Percentiles rank a stretch among this genome's conserved stretches.
Conservation (phyloP, 2,888 invertebrate species). For the Pandemis heparana region DNA sequence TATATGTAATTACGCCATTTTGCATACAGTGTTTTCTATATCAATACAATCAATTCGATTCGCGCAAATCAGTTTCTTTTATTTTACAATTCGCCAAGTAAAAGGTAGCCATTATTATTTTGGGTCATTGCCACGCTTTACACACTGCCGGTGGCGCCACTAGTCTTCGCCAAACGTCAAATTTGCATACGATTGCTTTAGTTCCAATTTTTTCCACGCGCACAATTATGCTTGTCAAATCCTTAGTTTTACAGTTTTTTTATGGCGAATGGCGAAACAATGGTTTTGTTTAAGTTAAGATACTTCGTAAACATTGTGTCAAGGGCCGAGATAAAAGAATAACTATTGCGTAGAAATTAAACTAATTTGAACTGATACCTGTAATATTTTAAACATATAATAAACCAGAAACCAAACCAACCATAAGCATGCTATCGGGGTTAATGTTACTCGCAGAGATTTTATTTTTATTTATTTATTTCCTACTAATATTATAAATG, state of each 20-base stretch:
- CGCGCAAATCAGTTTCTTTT: conserved; percentile 8
- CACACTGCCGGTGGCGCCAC: not conserved
- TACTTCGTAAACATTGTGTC: not conserved
- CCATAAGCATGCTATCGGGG: too few relatives aligned
- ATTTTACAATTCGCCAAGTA: conserved; percentile 4
- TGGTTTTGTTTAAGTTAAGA: conserved; percentile 2
- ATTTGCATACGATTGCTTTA: conserved; percentile 3
- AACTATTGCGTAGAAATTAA: not conserved
- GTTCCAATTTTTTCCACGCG: not conserved
- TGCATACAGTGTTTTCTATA: not conserved
- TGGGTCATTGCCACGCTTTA: conserved; percentile 34
- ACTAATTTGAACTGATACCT: not conserved
- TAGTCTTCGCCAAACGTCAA: not conserved
- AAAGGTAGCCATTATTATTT: conserved; percentile 3
- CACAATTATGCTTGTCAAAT: not conserved
- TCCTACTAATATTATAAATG: too few relatives aligned
- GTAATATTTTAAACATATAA: too few relatives aligned
- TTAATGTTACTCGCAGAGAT: too few relatives aligned
- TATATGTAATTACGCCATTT: not conserved
- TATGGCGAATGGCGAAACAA: not conserved
- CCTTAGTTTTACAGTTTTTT: not conserved
- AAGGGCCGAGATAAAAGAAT: not conserved
- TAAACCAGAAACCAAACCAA: too few relatives aligned
- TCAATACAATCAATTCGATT: conserved; percentile 26
- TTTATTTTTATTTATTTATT: too few relatives aligned